phyloP scores from a whole-genome alignment of 2,888 invertebrate species.

The Campoplex nolae region DNA sequence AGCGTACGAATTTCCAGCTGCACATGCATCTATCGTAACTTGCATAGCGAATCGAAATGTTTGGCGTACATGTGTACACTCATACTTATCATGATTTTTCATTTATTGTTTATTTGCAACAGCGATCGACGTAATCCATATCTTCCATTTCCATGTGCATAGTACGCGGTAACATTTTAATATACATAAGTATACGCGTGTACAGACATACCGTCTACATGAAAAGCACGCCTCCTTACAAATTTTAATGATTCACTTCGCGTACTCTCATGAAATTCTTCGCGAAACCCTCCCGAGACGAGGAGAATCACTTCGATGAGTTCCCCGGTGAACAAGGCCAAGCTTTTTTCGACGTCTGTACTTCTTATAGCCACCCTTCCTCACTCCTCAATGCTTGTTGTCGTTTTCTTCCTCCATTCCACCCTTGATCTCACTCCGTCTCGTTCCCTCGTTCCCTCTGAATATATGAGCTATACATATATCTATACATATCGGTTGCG shows the following conservation, averaged over 20 bases:
- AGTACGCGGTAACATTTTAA: background rate
- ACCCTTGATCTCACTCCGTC: constrained; percentile 64
- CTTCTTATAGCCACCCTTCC: constrained; percentile 64
- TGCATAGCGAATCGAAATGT: constrained; percentile 34
- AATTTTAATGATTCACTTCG: constrained; percentile 50
- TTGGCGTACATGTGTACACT: background rate
- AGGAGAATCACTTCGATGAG: constrained; percentile 45
- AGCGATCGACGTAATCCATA: constrained; percentile 38
- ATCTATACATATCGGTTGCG: constrained; percentile 28
- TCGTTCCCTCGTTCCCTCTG: constrained; percentile 60
- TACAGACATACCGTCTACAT: background rate
- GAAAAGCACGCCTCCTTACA: constrained; percentile 6
- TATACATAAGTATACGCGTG: background rate
- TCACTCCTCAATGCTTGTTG: constrained; percentile 69
- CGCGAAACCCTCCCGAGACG: constrained; percentile 24
- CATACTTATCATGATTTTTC: constrained; percentile 17
- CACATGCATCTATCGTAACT: constrained; percentile 31
- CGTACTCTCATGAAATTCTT: constrained; percentile 41
- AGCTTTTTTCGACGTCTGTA: constrained; percentile 72
- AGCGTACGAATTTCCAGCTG: constrained; percentile 32
- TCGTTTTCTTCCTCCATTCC: constrained; percentile 71
- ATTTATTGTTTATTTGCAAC: constrained; percentile 49
- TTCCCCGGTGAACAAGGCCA: constrained; percentile 49
- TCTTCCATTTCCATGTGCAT: constrained; percentile 19
- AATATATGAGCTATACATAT: constrained; percentile 48